Evolutionary conservation across 2,888 invertebrate genomes (phyloP), one percentile per base, ranked within the genome.

Genomic region (Eumerus sabulonum): DNA sequence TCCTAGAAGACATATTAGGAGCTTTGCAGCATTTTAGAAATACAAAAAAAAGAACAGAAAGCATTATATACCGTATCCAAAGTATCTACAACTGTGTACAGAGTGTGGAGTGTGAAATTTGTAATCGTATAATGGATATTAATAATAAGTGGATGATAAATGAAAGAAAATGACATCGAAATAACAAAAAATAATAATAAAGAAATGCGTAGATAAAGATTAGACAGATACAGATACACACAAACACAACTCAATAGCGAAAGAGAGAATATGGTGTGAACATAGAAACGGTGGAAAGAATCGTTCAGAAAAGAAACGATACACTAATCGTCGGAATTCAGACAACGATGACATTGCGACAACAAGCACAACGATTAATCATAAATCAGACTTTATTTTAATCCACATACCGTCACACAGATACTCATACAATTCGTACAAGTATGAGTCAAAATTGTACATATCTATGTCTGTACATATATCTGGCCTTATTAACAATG

Each of bases 341-440:
- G 71, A 27, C 27, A 27, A 82, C 82, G 82, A 83, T 82, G 81
- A 82, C 82, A 76, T 76, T 77, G 74, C 79, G 74, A 79, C 79
- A 79, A 67, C 73, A 74, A 79, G 50, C 67, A 68, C 68, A 76
- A 73, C 82, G 82, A 82, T 83, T 83, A 82, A 83, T 83, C 83
- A 83, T 83, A 83, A 83, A 83, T 83, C 83, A 83, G 82, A 71
- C 81, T 83, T 83, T 60, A 62, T 79, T 79, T 79, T 79, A 79
- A 79, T 79, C 79, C 74, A 77, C 59, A 64, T 17, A 64, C 27
- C 27, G 27, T 7, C 40, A 59, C 60, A 68, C 53, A 45, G 19
- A 51, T 12, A 27, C 38, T n/a, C n/a, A n/a, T n/a, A n/a, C n/a
- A n/a, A 54, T 19, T 36, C 11, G 14, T 17, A 18, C 0, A 38